Percentiles rank a stretch among this genome's conserved stretches.
Conservation (phyloP, 2,113 vertebrate species). For the Rhizomys pruinosus region DNA sequence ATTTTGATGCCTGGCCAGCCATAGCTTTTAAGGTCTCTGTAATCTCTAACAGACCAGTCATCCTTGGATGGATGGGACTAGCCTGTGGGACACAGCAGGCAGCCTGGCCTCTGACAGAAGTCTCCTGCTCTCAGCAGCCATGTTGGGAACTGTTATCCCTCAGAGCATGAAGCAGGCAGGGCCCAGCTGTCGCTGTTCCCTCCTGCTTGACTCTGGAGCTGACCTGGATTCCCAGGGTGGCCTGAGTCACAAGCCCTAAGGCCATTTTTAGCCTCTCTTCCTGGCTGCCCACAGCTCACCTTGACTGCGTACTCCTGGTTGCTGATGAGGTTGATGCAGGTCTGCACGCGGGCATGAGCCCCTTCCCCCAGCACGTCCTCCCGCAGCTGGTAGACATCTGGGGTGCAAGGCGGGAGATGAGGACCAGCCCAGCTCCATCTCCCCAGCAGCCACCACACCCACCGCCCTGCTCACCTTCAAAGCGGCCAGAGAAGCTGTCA, state of each 20-base stretch:
- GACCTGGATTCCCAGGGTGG: slow-evolving; percentile 54
- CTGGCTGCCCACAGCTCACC: slow-evolving; percentile 83
- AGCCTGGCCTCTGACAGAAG: neutral
- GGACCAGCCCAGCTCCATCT: neutral
- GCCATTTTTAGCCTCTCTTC: slow-evolving; percentile 47
- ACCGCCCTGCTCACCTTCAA: slow-evolving; percentile 89
- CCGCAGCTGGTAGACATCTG: slow-evolving; percentile 97
- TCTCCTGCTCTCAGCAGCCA: neutral
- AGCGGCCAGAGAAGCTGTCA: slow-evolving; percentile 97
- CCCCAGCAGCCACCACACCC: accelerated
- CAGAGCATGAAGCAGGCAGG: neutral
- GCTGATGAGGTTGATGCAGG: slow-evolving; percentile 96
- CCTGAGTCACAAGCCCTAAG: slow-evolving; percentile 36
- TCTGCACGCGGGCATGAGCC: slow-evolving; percentile 96
- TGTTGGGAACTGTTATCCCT: neutral
- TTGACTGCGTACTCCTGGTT: slow-evolving; percentile 99
- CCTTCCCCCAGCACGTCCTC: slow-evolving; percentile 97
- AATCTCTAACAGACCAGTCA: neutral
- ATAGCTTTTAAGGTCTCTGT: neutral
- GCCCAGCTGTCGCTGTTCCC: neutral
- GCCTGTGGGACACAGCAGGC: neutral
- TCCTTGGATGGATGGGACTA: neutral
- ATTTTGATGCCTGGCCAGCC: no score
- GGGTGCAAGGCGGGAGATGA: neutral
- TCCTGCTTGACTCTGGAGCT: neutral